Evolutionary conservation across 2,797 vertebrate species (phyloP).

Genomic region (Meriones psammophilus): DNA sequence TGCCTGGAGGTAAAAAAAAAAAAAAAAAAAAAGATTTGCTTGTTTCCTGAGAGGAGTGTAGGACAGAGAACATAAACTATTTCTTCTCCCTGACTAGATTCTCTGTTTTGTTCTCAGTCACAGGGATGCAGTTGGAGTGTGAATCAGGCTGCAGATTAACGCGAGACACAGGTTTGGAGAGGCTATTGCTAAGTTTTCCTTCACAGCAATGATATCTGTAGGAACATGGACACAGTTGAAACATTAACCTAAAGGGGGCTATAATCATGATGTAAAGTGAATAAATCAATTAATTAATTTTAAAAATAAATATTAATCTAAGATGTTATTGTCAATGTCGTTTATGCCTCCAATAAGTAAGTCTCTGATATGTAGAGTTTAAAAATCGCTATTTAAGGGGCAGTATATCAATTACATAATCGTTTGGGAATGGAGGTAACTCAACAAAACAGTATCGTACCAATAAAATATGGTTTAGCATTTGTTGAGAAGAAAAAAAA

Average conservation of each 20-base stretch:
- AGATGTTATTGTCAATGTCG: background rate
- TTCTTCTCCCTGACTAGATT: background rate
- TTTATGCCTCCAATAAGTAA: slow-evolving; percentile 41
- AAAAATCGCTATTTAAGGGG: slow-evolving; percentile 46
- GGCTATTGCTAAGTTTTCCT: slow-evolving; percentile 23
- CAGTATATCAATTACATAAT: slow-evolving; percentile 17
- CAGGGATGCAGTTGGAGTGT: background rate
- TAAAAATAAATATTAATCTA: background rate
- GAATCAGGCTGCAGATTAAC: slow-evolving; percentile 13
- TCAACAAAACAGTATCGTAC: slow-evolving; percentile 40
- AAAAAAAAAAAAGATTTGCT: background rate
- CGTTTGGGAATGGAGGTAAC: background rate
- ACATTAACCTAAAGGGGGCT: background rate
- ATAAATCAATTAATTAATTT: too few relatives aligned
- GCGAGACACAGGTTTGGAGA: background rate
- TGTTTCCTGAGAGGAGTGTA: slow-evolving; percentile 6
- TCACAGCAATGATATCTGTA: background rate
- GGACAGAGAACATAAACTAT: background rate
- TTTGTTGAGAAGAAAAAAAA: slow-evolving; percentile 56
- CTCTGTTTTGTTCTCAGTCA: background rate
- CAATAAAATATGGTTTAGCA: slow-evolving; percentile 46
- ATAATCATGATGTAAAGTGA: too few relatives aligned
- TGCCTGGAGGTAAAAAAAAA: background rate
- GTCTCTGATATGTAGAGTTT: slow-evolving; percentile 24
- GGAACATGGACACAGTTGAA: slow-evolving; percentile 52